These are phyloP conservation scores for Bos taurus DNA, from an alignment of 2,113 vertebrate genomes.

Conservation along the genomic window ARS-UCD2.0 NC_037339.1:23344501-23345000, in stretches of 20 bases:
- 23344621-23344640: neutral
- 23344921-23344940: neutral
- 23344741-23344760: rapidly evolving
- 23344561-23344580: neutral
- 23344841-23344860: neutral
- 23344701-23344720: neutral
- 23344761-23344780: neutral
- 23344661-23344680: neutral
- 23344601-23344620: neutral
- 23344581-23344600: neutral
- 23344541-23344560: neutral
- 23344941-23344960: neutral
- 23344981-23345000: neutral
- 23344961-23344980: neutral
- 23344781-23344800: neutral
- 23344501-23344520: neutral
- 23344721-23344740: neutral
- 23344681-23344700: neutral
- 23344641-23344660: neutral
- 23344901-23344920: neutral
- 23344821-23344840: neutral
- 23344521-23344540: rapidly evolving
- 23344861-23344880: neutral
- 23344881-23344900: neutral
- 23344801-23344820: neutral